Conservation (phyloP, 2,113 vertebrate genomes). For the Megaceryle maxima region DNA sequence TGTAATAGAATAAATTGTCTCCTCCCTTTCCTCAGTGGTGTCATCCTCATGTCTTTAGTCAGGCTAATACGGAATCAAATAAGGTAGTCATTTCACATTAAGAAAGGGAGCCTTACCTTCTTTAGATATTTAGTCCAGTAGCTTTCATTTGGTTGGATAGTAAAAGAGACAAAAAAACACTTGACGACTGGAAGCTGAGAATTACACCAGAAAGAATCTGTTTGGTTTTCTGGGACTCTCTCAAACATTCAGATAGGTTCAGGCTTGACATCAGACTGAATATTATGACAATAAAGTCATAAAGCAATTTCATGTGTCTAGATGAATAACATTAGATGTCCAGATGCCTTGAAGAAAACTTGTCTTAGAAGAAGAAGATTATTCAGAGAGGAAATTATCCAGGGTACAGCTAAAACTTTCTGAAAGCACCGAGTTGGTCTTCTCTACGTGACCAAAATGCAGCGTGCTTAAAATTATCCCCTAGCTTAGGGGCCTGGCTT, state of each 20-base stretch:
- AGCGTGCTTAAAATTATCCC: neutral
- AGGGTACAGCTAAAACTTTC: neutral
- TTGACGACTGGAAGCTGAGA: neutral
- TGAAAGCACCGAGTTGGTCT: neutral
- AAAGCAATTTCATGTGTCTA: neutral
- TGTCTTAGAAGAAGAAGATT: neutral
- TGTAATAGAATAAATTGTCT: slow-evolving; percentile 42
- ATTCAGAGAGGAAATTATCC: neutral
- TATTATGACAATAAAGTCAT: neutral
- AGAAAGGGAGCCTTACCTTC: slow-evolving; percentile 2
- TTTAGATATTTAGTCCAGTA: neutral
- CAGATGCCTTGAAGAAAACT: slow-evolving; percentile 2
- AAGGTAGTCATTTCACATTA: neutral
- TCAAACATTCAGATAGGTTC: slow-evolving; percentile 12
- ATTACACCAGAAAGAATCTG: neutral
- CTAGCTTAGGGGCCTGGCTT: neutral
- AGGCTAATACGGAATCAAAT: neutral
- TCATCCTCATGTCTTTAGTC: neutral
- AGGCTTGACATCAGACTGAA: slow-evolving; percentile 18
- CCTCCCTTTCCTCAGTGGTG: neutral
- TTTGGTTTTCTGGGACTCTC: neutral
- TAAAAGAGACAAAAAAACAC: neutral
- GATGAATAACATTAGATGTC: neutral
- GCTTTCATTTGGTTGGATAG: slow-evolving; percentile 6
- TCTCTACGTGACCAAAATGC: neutral